Evolutionary conservation across 2,797 vertebrate species (phyloP).

Genomic region (Natrix natrix): DNA sequence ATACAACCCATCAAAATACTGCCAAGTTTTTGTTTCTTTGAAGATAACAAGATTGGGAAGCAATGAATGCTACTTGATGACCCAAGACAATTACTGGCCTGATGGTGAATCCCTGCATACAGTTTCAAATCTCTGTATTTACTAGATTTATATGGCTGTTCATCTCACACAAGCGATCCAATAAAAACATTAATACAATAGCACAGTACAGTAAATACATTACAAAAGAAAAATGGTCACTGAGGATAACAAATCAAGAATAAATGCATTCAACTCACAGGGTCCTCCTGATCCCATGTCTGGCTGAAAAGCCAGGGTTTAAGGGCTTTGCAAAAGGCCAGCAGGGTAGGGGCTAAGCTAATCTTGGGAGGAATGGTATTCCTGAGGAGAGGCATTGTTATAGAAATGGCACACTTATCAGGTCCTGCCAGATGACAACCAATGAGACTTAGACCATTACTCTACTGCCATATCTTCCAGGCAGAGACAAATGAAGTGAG

Average conservation of each 20-base stretch:
- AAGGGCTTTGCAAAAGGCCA: neutral
- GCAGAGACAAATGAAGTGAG: neutral
- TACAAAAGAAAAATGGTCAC: neutral
- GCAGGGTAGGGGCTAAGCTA: neutral
- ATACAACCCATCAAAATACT: neutral
- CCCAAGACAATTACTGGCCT: neutral
- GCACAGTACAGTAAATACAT: neutral
- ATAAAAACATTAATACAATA: neutral
- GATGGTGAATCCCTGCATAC: neutral
- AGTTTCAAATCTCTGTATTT: neutral
- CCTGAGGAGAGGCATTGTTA: neutral
- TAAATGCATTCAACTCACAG: neutral
- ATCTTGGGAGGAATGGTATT: neutral
- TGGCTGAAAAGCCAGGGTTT: neutral
- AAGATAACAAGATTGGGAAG: neutral
- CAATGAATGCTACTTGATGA: neutral
- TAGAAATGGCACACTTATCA: neutral
- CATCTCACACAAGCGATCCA: neutral
- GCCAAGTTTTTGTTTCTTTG: neutral
- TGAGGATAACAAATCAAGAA: neutral
- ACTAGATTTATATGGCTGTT: neutral
- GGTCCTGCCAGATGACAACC: neutral
- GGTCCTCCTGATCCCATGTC: neutral
- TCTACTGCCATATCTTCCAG: neutral
- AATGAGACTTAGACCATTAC: neutral